Conservation (phyloP, 1,140 invertebrate species). For the Leptopilina clavipes region DNA sequence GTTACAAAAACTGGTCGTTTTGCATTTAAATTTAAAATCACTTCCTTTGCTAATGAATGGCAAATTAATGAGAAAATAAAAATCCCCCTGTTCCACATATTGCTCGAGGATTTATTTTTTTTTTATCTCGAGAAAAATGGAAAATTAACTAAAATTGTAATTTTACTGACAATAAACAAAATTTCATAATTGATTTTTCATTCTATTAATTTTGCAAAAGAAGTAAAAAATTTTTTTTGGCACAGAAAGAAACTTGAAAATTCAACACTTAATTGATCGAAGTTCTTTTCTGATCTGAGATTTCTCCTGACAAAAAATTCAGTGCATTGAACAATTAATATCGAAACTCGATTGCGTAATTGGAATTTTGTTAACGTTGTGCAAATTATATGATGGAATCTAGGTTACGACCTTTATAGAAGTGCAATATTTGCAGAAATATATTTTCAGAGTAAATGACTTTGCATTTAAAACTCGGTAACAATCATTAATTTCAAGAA, state of each 20-base stretch:
- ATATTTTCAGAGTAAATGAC: not conserved
- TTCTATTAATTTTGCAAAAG: not conserved
- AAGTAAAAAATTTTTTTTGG: not conserved
- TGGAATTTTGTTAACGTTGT: slow-evolving; percentile 50
- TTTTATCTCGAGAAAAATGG: not conserved
- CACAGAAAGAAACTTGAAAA: not conserved
- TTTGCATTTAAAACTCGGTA: not conserved
- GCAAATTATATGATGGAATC: slow-evolving; percentile 51
- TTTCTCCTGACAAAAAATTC: not conserved
- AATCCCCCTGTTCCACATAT: slow-evolving; percentile 34
- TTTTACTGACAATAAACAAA: too few species aligned
- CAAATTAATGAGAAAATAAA: slow-evolving; percentile 43
- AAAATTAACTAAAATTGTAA: too few species aligned
- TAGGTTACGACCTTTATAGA: slow-evolving; percentile 44
- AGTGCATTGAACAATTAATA: slow-evolving; percentile 36
- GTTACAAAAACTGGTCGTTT: slow-evolving; percentile 75
- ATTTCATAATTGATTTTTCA: not conserved
- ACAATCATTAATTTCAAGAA: not conserved
- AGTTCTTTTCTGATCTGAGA: slow-evolving; percentile 27
- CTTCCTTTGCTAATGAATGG: slow-evolving; percentile 50
- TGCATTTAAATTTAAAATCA: slow-evolving; percentile 61
- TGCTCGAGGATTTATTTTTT: not conserved
- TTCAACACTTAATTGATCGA: not conserved
- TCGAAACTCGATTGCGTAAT: slow-evolving; percentile 53
- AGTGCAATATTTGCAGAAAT: slow-evolving; percentile 42